Evolutionary conservation across 64 coral and sea anemone species (phyloP).

Genomic region (Anthopleura sola): DNA sequence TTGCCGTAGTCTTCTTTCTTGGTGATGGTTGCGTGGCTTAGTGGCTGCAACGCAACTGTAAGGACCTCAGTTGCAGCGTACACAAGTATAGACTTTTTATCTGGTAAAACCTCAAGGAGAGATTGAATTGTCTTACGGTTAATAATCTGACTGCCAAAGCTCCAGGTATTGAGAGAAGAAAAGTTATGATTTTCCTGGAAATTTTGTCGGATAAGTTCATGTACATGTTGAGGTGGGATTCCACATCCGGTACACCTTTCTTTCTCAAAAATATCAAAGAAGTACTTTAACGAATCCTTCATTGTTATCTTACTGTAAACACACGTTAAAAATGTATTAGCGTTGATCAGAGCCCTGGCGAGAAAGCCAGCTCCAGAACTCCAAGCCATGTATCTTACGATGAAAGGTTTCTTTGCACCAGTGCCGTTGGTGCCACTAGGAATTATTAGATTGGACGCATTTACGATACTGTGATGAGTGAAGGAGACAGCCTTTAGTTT

Average conservation of each 20-base stretch:
- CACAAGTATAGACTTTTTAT: background rate
- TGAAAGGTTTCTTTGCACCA: background rate
- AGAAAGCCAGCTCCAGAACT: background rate
- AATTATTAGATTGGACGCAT: background rate
- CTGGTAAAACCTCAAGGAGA: background rate
- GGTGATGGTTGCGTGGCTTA: background rate
- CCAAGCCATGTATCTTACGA: background rate
- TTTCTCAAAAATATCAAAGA: background rate
- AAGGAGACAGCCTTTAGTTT: background rate
- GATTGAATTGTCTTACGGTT: background rate
- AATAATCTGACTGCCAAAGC: background rate
- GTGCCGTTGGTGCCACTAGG: background rate
- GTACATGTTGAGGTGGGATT: background rate
- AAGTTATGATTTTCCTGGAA: background rate
- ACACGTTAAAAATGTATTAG: background rate
- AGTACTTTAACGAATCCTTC: background rate
- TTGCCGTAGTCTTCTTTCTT: conserved; percentile 23
- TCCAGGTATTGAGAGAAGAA: background rate
- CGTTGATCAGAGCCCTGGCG: background rate
- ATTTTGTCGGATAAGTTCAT: background rate
- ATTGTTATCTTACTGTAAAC: background rate
- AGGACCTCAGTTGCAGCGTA: background rate
- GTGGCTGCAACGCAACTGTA: background rate
- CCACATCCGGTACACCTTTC: background rate
- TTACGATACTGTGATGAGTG: conserved; percentile 9